Evolutionary conservation across 2,888 invertebrate genomes (phyloP), one percentile per base, ranked within the genome.

Genomic region (Drosophila imparisetae): DNA sequence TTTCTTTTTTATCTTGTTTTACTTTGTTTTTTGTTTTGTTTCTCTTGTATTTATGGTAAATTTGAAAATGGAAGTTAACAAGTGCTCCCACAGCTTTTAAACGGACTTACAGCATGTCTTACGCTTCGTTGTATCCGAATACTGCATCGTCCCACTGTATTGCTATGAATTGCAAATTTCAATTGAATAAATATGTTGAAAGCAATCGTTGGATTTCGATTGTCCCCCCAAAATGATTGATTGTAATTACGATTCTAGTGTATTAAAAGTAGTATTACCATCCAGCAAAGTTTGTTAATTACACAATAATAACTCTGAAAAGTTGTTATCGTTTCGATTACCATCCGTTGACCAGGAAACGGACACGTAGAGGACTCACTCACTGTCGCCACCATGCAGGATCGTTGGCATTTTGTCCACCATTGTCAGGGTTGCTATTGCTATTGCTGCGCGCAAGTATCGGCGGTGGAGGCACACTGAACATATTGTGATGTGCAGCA

Each of bases 401-500:
- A 59, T 92, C 92, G 48, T 55, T 67, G 52, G 83, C 48, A 74
- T 81, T 89, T 76, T 92, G 92, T 11, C 90, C 91, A 34, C 89
- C 89, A 60, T 84, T 84, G 62, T 84, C 83, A 38, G 89, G 21
- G 64, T 71, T 77, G 49, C 34, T 57, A 55, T 53, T 89, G 74
- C 90, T 89, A 72, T 82, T 86, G 40, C 72, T 79, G 53, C 93
- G 92, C 18, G 93, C 90, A 55, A 92, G 74, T 66, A 91, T 91
- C 36, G 92, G 91, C 21, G 92, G 91, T 72, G 92, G 91, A 27
- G 91, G 92, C 72, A 92, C 90, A 80, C 81, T 92, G 67, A 86
- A 90, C 87, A 91, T 90, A 71, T 91, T 91, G 66, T 87, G 91
- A 75, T 91, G 92, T 30, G 96, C 96, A 0, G 96, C 96, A 86